Conservation (phyloP, 1,140 invertebrate species). For the Cecropterus lyciades region DNA sequence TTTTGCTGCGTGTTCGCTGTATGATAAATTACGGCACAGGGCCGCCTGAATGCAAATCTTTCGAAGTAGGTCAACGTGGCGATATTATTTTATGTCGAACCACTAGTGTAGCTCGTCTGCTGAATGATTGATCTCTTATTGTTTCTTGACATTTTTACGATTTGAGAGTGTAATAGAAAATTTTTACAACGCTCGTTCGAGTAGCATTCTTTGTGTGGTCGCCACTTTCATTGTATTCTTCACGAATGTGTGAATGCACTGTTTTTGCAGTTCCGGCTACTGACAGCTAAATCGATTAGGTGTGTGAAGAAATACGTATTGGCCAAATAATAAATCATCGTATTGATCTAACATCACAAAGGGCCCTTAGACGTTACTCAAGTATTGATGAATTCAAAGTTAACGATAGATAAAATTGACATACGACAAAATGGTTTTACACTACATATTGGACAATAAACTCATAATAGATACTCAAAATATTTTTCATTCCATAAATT, state of each 20-base stretch:
- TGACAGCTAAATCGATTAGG: slow-evolving; percentile 62
- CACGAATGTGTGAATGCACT: slow-evolving; percentile 43
- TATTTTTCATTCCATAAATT: no score
- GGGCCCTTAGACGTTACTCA: not conserved
- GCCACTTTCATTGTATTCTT: slow-evolving; percentile 42
- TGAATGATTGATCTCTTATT: slow-evolving; percentile 79
- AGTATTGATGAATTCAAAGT: not conserved
- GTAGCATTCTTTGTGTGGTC: slow-evolving; percentile 63
- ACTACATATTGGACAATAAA: no score
- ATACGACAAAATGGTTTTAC: no score
- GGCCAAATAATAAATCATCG: slow-evolving; percentile 21
- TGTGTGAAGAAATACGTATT: slow-evolving; percentile 28
- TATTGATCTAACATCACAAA: slow-evolving; percentile 10
- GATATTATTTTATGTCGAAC: slow-evolving; percentile 76
- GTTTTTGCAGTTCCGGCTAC: slow-evolving; percentile 76
- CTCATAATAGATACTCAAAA: no score
- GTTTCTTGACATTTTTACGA: slow-evolving; percentile 77
- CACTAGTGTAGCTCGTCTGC: slow-evolving; percentile 59
- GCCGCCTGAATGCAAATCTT: slow-evolving; percentile 77
- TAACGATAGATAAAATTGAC: no score
- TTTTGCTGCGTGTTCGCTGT: slow-evolving; percentile 61
- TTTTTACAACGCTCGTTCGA: slow-evolving; percentile 59
- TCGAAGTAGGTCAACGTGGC: slow-evolving; percentile 73
- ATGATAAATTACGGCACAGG: slow-evolving; percentile 73
- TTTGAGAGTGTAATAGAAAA: slow-evolving; percentile 67